A percentile compares a stretch with the other conserved stretches of the same genome.
Conservation (phyloP, 2,888 invertebrate species). For the Melipona bicolor region DNA sequence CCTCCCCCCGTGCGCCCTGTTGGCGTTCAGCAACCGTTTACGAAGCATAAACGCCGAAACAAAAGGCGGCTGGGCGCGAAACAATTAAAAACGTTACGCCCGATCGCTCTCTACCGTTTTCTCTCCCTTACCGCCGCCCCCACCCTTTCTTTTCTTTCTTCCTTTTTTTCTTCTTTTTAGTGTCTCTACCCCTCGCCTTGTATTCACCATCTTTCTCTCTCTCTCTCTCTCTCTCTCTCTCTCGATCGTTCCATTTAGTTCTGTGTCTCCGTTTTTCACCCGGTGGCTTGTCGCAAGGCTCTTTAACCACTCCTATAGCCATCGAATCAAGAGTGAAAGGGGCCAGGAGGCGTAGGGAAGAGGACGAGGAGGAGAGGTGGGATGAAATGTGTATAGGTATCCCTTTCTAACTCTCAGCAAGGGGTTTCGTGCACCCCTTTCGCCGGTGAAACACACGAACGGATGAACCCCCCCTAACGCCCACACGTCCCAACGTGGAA, state of each 20-base stretch:
- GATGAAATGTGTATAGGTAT: slow-evolving; percentile 24
- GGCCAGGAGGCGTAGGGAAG: not conserved
- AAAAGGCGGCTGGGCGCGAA: slow-evolving; percentile 82
- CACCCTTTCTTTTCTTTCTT: slow-evolving; percentile 30
- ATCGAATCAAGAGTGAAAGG: slow-evolving; percentile 54
- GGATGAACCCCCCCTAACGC: slow-evolving; percentile 44
- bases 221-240: slow-evolving; percentile 42
- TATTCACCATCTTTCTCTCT: slow-evolving; percentile 26
- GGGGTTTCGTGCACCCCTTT: slow-evolving; percentile 64
- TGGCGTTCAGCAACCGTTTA: slow-evolving; percentile 77
- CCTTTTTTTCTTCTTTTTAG: not conserved
- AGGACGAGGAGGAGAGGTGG: too few relatives aligned
- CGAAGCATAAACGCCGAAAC: slow-evolving; percentile 82
- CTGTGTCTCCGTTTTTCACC: slow-evolving; percentile 31
- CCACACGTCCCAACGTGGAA: slow-evolving; percentile 61
- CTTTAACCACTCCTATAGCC: slow-evolving; percentile 57
- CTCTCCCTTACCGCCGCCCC: slow-evolving; percentile 37
- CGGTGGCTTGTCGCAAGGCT: slow-evolving; percentile 34
- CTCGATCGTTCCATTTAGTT: slow-evolving; percentile 15
- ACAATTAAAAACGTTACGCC: slow-evolving; percentile 84
- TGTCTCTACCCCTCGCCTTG: slow-evolving; percentile 20
- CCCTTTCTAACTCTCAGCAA: not conserved
- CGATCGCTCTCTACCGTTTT: slow-evolving; percentile 79
- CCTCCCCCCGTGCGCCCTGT: slow-evolving; percentile 36
- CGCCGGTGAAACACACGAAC: slow-evolving; percentile 61